These are phyloP conservation scores for Cheilosia pagana DNA, from an alignment of 2,888 invertebrate species.

Conservation along the genomic window DNA sequence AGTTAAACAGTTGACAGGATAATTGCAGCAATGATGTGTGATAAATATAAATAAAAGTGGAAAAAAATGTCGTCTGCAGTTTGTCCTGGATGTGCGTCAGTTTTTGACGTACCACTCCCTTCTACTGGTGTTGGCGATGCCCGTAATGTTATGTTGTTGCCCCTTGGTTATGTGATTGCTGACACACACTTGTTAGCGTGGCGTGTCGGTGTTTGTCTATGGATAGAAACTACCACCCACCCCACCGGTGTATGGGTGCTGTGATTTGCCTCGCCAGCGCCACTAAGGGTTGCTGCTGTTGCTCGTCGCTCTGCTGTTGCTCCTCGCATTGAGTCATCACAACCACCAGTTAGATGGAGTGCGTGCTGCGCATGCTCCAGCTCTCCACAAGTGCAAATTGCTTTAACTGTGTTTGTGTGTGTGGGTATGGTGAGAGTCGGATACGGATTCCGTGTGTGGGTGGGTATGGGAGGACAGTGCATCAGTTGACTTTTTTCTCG, in stretches of 20 bases:
- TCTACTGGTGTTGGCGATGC: slow-evolving; percentile 81
- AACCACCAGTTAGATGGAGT: slow-evolving; percentile 70
- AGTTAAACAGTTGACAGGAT: slow-evolving; percentile 68
- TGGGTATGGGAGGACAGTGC: slow-evolving; percentile 37
- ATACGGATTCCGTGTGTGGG: slow-evolving; percentile 37
- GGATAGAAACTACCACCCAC: slow-evolving; percentile 53
- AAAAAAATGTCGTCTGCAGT: slow-evolving; percentile 76
- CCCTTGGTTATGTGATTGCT: slow-evolving; percentile 71
- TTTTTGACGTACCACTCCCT: slow-evolving; percentile 84
- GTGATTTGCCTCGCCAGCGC: slow-evolving; percentile 36
- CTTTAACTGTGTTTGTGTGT: slow-evolving; percentile 30
- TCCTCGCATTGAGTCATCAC: slow-evolving; percentile 75
- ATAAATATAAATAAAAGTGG: slow-evolving; percentile 74
- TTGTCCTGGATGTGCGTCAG: slow-evolving; percentile 83
- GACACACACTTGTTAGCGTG: slow-evolving; percentile 44
- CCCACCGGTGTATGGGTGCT: slow-evolving; percentile 36
- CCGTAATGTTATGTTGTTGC: slow-evolving; percentile 74
- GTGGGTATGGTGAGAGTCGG: background rate
- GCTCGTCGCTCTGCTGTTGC: slow-evolving; percentile 61
- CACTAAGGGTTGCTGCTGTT: slow-evolving; percentile 48
- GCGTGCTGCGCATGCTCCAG: slow-evolving; percentile 55
- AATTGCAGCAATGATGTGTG: slow-evolving; percentile 69
- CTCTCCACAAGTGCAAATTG: slow-evolving; percentile 46
- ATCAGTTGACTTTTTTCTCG: slow-evolving; percentile 48
- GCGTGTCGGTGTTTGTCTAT: slow-evolving; percentile 59